A percentile compares a stretch with the other conserved stretches of the same genome.
These are phyloP conservation scores for Pelmatolapia mariae DNA, from an alignment of 2,113 vertebrate species.

Conservation along the genomic window DNA sequence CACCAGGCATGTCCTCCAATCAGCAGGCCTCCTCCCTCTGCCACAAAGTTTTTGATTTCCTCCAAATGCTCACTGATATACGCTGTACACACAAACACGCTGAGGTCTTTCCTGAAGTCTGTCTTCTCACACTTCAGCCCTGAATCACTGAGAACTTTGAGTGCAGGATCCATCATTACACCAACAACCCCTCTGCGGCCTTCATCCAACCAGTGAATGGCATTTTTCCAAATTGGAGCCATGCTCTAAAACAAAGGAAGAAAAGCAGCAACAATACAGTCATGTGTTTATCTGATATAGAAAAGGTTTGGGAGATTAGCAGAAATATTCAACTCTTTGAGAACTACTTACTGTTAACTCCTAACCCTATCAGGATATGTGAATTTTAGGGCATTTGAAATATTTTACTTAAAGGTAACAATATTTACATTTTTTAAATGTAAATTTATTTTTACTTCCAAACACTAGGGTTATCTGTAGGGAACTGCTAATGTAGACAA, in stretches of 20 bases:
- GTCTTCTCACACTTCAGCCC: constrained; percentile 7
- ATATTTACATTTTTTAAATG: neutral
- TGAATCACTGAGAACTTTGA: neutral
- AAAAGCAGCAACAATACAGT: neutral
- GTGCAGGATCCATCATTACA: neutral
- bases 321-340: neutral
- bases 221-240: constrained; percentile 64
- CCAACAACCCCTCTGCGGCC: constrained; percentile 50
- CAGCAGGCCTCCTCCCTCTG: too few relatives aligned
- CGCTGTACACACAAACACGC: constrained; percentile 12
- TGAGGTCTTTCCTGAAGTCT: constrained; percentile 15
- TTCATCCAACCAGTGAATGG: constrained; percentile 71
- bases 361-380: neutral
- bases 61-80: too few relatives aligned
- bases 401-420: neutral
- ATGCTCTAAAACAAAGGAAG: constrained; percentile 3
- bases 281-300: neutral
- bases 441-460: neutral
- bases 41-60: too few relatives aligned
- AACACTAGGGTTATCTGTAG: neutral
- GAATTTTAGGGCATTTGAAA: neutral
- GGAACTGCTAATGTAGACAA: neutral
- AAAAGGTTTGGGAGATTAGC: neutral
- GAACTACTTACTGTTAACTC: neutral
- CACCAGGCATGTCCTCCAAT: neutral